Evolutionary conservation across 37 sponge, comb jelly and placozoan genomes (phyloP).

Genomic region (Aplysina aerophoba): DNA sequence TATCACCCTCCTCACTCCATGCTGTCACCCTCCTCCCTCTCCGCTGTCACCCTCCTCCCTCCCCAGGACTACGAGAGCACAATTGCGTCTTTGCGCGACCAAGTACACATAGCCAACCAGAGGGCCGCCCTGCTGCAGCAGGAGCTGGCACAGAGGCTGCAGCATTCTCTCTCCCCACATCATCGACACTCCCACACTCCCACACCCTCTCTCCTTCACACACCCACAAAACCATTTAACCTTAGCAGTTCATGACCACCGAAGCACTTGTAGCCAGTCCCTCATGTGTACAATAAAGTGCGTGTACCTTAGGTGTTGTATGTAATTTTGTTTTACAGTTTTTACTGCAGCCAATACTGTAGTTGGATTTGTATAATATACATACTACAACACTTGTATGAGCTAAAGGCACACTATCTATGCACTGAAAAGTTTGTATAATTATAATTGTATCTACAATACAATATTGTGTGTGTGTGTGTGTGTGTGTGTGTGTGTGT

Average conservation of each 20-base stretch:
- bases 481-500: slow-evolving; percentile 41
- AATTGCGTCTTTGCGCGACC: slow-evolving; percentile 34
- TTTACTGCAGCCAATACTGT: too few species aligned
- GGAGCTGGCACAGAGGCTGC: slow-evolving; percentile 13
- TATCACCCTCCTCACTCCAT: too few species aligned
- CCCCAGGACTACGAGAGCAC: slow-evolving; percentile 45
- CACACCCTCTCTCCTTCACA: slow-evolving; percentile 10
- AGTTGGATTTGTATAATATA: too few species aligned
- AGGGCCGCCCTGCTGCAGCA: slow-evolving; percentile 34
- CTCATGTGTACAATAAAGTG: not conserved
- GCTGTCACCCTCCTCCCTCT: too few species aligned
- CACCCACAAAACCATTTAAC: not conserved
- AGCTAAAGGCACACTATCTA: too few species aligned
- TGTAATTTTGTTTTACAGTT: too few species aligned
- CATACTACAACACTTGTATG: too few species aligned
- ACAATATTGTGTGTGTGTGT: slow-evolving; percentile 46
- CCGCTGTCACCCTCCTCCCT: too few species aligned
- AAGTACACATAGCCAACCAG: slow-evolving; percentile 35
- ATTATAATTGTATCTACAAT: too few species aligned
- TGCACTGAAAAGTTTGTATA: too few species aligned
- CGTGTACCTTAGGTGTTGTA: too few species aligned
- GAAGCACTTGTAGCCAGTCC: not conserved
- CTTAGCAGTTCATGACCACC: not conserved
- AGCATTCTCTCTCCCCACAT: not conserved
- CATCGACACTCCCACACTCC: not conserved